These are phyloP conservation scores for Habroteleia sp. DNA, from an alignment of 2,888 invertebrate species.

Conservation along the genomic window DNA sequence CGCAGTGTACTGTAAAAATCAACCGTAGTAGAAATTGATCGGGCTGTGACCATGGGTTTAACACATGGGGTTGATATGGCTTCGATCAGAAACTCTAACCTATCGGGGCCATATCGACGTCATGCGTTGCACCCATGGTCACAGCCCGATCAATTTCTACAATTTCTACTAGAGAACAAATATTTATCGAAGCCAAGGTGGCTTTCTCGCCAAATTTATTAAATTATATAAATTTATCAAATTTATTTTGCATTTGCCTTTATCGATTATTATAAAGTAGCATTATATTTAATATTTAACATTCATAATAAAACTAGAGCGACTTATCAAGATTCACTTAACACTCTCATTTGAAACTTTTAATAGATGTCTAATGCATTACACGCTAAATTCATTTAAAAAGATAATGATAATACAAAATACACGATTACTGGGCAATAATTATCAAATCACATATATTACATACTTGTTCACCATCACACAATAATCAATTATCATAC, in stretches of 20 bases:
- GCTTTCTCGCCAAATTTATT: too few species aligned
- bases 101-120: too few species aligned
- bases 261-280: conserved; percentile 27
- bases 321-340: conserved; percentile 45
- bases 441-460: conserved; percentile 4
- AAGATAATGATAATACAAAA: conserved; percentile 27
- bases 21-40: too few species aligned
- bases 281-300: conserved; percentile 43
- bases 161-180: too few species aligned
- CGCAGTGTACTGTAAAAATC: too few species aligned
- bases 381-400: conserved; percentile 16
- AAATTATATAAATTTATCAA: too few species aligned
- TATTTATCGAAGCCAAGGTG: too few species aligned
- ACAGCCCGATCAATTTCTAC: too few species aligned
- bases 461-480: conserved; percentile 14
- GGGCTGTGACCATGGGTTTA: too few species aligned
- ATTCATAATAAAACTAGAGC: conserved; percentile 59
- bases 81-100: too few species aligned
- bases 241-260: conserved; percentile 19
- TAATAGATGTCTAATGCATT: conserved; percentile 44
- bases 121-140: too few species aligned
- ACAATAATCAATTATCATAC: conserved; percentile 41
- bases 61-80: too few species aligned
- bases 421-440: conserved; percentile 24
- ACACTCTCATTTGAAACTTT: conserved; percentile 36